A percentile compares a stretch with the other conserved stretches of the same genome.
Evolutionary conservation across 2,797 vertebrate species (phyloP).

Genomic region (Oceanodroma leucorhoa): DNA sequence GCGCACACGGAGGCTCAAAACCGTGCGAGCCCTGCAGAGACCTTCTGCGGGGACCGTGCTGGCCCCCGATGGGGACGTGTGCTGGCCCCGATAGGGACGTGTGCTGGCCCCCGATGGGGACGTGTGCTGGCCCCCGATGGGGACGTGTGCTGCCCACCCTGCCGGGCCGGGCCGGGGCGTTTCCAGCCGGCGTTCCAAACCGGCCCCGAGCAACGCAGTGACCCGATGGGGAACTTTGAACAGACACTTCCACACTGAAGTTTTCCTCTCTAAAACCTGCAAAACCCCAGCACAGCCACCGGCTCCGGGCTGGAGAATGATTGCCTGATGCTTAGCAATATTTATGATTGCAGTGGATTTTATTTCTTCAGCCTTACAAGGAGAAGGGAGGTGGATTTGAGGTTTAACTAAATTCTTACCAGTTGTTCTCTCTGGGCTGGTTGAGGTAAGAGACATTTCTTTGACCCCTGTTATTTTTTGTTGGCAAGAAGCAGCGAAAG

Average conservation of each 20-base stretch:
- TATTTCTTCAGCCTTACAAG: neutral
- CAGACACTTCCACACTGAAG: neutral
- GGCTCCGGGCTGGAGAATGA: neutral
- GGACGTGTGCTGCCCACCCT: neutral
- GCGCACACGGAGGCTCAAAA: neutral
- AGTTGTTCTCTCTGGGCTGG: neutral
- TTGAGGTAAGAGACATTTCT: neutral
- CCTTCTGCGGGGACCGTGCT: accelerated
- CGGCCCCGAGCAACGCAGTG: neutral
- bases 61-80: neutral
- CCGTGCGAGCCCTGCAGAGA: neutral
- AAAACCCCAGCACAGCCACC: neutral
- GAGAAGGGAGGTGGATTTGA: neutral
- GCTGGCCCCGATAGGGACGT: neutral
- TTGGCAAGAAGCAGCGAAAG: neutral
- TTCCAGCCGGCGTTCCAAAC: neutral
- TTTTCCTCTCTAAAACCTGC: neutral
- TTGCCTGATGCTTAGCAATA: neutral
- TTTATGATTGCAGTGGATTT: neutral
- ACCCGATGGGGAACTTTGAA: neutral
- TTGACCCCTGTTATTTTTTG: neutral
- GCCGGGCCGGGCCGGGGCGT: accelerated
- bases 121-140: neutral
- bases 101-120: neutral
- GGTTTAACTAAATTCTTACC: neutral